Evolutionary conservation across 1,140 invertebrate genomes (phyloP).

Genomic region (Nilaparvata lugens): DNA sequence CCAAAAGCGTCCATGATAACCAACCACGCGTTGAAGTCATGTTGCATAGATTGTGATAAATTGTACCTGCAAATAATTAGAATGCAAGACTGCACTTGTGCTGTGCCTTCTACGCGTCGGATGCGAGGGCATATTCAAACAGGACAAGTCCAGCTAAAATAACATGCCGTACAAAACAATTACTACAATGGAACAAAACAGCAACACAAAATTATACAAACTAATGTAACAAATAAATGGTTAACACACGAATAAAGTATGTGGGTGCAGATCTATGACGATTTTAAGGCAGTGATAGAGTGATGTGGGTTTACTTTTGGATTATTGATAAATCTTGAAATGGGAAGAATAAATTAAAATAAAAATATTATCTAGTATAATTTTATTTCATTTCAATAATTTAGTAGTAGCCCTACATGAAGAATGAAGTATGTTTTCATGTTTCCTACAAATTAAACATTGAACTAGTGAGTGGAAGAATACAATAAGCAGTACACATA

Average conservation of each 20-base stretch:
- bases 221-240: neutral
- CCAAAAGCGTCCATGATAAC: too few relatives aligned
- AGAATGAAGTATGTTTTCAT: too few relatives aligned
- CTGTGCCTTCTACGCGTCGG: slow-evolving; percentile 63
- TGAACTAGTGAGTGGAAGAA: too few relatives aligned
- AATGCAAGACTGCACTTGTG: slow-evolving; percentile 45
- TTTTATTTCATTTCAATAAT: too few relatives aligned
- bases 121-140: slow-evolving; percentile 30
- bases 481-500: too few relatives aligned
- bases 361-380: too few relatives aligned
- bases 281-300: too few relatives aligned
- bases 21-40: neutral
- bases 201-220: neutral
- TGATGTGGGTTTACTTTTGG: too few relatives aligned
- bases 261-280: neutral
- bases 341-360: slow-evolving; percentile 5
- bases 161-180: neutral
- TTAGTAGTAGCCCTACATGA: too few relatives aligned
- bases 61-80: slow-evolving; percentile 11
- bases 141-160: slow-evolving; percentile 10
- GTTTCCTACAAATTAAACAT: too few relatives aligned
- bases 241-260: neutral
- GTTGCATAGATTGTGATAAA: neutral
- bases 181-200: neutral
- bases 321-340: too few relatives aligned